phyloP scores from a whole-genome alignment of 2,797 vertebrate species.

The Glossophaga mutica region DNA sequence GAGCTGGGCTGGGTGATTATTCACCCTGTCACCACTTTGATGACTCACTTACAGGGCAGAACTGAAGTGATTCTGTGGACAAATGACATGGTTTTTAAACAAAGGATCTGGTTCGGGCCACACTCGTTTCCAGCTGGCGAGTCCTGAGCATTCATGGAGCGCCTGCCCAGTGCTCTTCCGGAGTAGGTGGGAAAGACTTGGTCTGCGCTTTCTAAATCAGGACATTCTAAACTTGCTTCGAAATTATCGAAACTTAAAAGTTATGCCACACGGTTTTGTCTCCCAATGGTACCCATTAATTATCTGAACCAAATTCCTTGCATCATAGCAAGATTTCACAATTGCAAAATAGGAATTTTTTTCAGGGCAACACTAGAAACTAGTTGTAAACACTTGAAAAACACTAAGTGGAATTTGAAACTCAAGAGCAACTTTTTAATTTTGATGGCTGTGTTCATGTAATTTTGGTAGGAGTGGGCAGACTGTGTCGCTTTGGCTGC shows the following conservation, averaged over 20 bases:
- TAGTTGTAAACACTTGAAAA: constrained; percentile 31
- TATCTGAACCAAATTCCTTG: constrained; percentile 34
- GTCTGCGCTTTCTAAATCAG: not conserved
- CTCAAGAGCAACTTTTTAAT: not conserved
- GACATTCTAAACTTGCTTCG: constrained; percentile 19
- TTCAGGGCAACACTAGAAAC: constrained; percentile 46
- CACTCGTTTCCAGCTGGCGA: not conserved
- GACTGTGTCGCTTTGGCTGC: not conserved
- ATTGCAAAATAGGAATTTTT: constrained; percentile 57
- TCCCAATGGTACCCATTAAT: not conserved
- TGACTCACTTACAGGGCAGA: not conserved
- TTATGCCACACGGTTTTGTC: constrained; percentile 26
- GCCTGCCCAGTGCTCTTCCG: not conserved
- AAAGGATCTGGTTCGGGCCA: not conserved
- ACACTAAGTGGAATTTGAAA: not conserved
- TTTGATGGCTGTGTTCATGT: not conserved
- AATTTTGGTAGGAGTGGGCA: not conserved
- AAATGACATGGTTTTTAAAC: not conserved
- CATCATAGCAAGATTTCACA: not conserved
- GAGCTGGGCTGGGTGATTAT: constrained; percentile 1
- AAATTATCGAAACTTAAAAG: constrained; percentile 28
- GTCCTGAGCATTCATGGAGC: not conserved
- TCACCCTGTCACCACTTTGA: not conserved
- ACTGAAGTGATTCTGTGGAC: not conserved
- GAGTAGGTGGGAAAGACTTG: not conserved